Conservation (phyloP, 2,113 vertebrate genomes). For the Euleptes europaea region DNA sequence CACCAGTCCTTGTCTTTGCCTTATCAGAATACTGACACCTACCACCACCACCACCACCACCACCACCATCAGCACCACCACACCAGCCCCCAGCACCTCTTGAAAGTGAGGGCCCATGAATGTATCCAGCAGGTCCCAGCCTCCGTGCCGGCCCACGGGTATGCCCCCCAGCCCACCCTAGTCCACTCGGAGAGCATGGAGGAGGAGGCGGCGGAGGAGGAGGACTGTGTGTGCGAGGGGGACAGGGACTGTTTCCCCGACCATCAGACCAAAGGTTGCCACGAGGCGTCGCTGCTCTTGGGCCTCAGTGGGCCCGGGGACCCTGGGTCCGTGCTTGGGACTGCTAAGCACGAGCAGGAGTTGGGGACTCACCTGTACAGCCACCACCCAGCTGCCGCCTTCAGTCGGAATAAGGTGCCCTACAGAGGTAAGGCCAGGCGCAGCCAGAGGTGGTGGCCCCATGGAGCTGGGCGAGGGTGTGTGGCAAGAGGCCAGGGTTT, state of each 20-base stretch:
- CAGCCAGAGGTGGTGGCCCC: not conserved
- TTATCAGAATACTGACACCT: constrained; percentile 74
- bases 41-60: constrained; percentile 49
- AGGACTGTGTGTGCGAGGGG: constrained; percentile 44
- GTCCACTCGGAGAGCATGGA: constrained; percentile 97
- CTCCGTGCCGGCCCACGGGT: constrained; percentile 48
- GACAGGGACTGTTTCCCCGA: constrained; percentile 76
- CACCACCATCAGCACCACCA: constrained; percentile 61
- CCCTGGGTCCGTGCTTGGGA: constrained; percentile 83
- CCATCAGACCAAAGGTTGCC: constrained; percentile 81
- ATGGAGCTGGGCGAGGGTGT: not conserved
- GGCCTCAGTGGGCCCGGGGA: constrained; percentile 74
- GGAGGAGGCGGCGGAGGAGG: constrained; percentile 84
- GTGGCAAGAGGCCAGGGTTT: too few relatives aligned
- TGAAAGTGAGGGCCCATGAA: constrained; percentile 89
- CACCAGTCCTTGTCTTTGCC: constrained; percentile 73
- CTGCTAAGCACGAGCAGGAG: constrained; percentile 78
- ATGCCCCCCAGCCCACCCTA: constrained; percentile 71
- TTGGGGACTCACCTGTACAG: constrained; percentile 82
- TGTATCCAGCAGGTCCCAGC: constrained; percentile 73
- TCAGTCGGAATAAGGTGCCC: constrained; percentile 75
- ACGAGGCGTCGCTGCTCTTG: constrained; percentile 73
- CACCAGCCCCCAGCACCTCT: constrained; percentile 88
- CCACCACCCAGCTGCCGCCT: constrained; percentile 70
- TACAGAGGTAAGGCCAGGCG: constrained; percentile 83